Evolutionary conservation across 1,140 invertebrate genomes (phyloP), one percentile per base, ranked within the genome.

Genomic region (Zaprionus davidi): DNA sequence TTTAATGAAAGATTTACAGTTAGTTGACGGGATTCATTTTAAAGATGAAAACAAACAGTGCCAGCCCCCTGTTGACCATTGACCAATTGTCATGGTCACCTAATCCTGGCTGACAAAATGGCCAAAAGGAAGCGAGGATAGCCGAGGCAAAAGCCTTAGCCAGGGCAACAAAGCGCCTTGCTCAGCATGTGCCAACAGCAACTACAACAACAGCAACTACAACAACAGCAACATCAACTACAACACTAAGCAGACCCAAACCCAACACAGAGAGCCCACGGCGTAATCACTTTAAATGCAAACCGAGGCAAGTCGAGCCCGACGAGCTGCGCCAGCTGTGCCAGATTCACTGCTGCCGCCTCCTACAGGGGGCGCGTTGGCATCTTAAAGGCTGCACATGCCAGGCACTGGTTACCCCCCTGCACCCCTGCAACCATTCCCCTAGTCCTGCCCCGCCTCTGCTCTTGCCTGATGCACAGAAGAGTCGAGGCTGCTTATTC

Each of bases 21-120:
- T 34, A 34, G 31, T 34, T 12, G 2, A 11, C 15, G 22, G 51
- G 51, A 7, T 44, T 41, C 24, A 56, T 17, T 56, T 66, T 66
- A 56, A 66, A 66, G 46, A 64, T 62, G 59, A 67, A 79, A 83
- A 80, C 68, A 62, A 65, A 65, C 63, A 22, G 24, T 53, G 36
- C 3, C 9, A 34, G 31, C 11, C 44, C 22, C 59, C 15, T 34
- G 9, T 34, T 41, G 55, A 38, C 80, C 84, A 58, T 65, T 56
- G 58, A 63, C 70, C 83, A 76, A 87, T 87, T 87, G 84, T 84
- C 84, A 87, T 87, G 84, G 84, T 87, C 84, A 87, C 84, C 84
- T 87, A 87, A 87, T 87, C 84, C 85, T 55, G 84, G 79, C 81
- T 72, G 74, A 46, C 69, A 72, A 71, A 86, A 71, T 82, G 82